These are phyloP conservation scores for Cabera pusaria DNA, from an alignment of 2,888 invertebrate genomes.

Conservation along the genomic window DNA sequence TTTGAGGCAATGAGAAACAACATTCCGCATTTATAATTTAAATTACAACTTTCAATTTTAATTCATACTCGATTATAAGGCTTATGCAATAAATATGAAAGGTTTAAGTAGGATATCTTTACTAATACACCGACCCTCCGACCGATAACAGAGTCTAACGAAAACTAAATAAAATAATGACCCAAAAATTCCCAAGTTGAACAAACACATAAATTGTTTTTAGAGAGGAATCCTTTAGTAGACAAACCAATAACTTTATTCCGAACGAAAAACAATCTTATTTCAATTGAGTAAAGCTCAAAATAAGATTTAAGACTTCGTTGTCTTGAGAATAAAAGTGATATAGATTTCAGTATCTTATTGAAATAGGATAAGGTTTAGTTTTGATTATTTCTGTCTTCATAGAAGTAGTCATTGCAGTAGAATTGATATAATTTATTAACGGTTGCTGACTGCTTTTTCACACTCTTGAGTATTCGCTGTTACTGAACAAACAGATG, in stretches of 20 bases:
- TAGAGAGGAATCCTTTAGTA: slow-evolving; percentile 55
- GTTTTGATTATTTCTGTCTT: slow-evolving; percentile 25
- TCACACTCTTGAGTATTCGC: slow-evolving; percentile 54
- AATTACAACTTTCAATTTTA: too few relatives aligned
- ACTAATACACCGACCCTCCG: slow-evolving; percentile 1
- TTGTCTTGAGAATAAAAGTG: slow-evolving; percentile 12
- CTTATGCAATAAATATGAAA: too few relatives aligned
- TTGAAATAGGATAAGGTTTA: slow-evolving; percentile 27
- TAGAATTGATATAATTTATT: slow-evolving; percentile 61
- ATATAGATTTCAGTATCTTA: slow-evolving; percentile 29
- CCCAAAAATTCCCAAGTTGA: slow-evolving; percentile 59
- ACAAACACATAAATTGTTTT: slow-evolving; percentile 72
- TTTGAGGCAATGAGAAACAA: too few relatives aligned
- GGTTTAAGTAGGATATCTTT: slow-evolving; percentile 1
- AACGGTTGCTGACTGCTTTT: slow-evolving; percentile 55
- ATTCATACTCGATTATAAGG: too few relatives aligned
- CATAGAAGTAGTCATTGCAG: slow-evolving; percentile 44
- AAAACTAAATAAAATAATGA: slow-evolving; percentile 62
- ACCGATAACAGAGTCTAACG: slow-evolving; percentile 19
- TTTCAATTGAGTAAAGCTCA: slow-evolving; percentile 28
- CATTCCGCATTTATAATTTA: too few relatives aligned
- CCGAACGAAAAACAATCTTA: slow-evolving; percentile 35
- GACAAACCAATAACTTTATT: slow-evolving; percentile 47
- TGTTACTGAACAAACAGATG: too few relatives aligned
- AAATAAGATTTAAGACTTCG: slow-evolving; percentile 13